phyloP scores from a whole-genome alignment of 2,888 invertebrate species.

The Acrobasis consociella region DNA sequence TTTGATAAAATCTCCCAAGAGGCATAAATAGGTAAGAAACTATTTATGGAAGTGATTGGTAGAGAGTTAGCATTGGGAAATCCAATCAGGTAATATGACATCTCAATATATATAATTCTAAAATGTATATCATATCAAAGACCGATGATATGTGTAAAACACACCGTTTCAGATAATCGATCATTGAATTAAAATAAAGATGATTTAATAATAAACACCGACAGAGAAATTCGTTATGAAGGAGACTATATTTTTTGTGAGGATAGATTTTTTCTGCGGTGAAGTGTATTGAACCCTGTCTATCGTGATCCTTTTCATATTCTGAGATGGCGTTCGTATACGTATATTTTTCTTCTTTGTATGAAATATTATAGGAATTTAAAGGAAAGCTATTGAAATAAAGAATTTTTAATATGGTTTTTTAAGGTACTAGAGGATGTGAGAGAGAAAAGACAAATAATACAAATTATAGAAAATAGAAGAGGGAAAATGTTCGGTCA shows the following conservation, averaged over 20 bases:
- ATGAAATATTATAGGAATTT: neutral
- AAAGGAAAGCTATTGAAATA: no score
- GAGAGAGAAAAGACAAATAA: no score
- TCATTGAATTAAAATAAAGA: neutral
- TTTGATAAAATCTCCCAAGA: no score
- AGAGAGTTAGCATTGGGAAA: no score
- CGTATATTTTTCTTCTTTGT: neutral
- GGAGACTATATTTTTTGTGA: conserved; percentile 2
- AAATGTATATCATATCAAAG: neutral
- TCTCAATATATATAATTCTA: no score
- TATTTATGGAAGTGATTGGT: no score
- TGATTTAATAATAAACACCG: neutral
- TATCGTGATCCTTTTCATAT: neutral
- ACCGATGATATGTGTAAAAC: neutral
- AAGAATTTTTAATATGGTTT: no score
- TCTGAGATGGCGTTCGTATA: neutral
- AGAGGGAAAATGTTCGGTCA: no score
- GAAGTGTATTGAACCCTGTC: conserved; percentile 10
- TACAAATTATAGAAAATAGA: no score
- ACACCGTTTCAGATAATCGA: neutral
- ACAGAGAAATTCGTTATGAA: neutral
- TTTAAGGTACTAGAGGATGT: no score
- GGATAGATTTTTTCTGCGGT: neutral
- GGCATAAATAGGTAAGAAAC: no score
- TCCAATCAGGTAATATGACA: no score